A percentile compares a stretch with the other conserved stretches of the same genome.
These are phyloP conservation scores for Idaea straminata DNA, from an alignment of 2,888 invertebrate species.

Conservation along the genomic window DNA sequence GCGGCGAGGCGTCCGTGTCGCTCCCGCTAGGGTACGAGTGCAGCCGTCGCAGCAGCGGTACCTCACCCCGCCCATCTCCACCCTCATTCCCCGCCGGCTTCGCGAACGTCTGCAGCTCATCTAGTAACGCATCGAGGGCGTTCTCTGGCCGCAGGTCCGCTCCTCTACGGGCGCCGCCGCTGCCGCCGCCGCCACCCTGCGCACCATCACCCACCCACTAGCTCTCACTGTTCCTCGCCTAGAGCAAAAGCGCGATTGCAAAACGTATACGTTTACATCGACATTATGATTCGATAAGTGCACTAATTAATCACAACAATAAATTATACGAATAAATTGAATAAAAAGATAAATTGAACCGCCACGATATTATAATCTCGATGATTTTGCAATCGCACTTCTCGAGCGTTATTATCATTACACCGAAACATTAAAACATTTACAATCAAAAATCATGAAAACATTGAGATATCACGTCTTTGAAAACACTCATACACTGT, in stretches of 20 bases:
- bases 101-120: conserved; percentile 94
- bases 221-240: conserved; percentile 45
- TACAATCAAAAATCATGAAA: conserved; percentile 45
- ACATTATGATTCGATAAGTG: neutral
- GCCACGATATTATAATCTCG: neutral
- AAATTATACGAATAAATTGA: too few relatives aligned
- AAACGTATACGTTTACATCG: conserved; percentile 23
- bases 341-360: neutral
- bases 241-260: conserved; percentile 63
- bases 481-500: conserved; percentile 66
- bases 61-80: conserved; percentile 46
- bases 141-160: conserved; percentile 88
- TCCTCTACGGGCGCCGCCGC: conserved; percentile 55
- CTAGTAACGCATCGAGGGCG: conserved; percentile 98
- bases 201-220: conserved; percentile 69
- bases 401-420: conserved; percentile 44
- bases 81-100: conserved; percentile 77
- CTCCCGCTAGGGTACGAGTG: conserved; percentile 93
- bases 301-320: neutral
- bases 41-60: conserved; percentile 84
- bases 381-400: conserved; percentile 55
- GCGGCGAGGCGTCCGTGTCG: conserved; percentile 89
- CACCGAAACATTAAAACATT: conserved; percentile 53
- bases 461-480: conserved; percentile 30
- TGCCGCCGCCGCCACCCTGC: conserved; percentile 63